phyloP scores from a whole-genome alignment of 2,797 vertebrate genomes.

The Melanogrammus aeglefinus region DNA sequence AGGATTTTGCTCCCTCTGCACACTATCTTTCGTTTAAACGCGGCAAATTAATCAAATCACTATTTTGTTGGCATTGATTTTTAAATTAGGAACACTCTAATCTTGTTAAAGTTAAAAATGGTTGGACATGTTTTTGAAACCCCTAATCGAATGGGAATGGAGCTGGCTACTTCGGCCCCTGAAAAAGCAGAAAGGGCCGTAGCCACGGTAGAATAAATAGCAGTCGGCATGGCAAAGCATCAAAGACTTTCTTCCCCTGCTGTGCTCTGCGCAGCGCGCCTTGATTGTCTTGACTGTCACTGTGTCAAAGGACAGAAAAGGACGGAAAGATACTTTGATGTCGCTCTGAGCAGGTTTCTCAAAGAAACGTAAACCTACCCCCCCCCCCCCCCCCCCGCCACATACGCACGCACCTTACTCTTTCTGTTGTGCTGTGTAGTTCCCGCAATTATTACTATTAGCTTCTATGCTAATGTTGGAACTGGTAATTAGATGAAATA shows the following conservation, averaged over 20 bases:
- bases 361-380: background rate
- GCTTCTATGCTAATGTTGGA: no score
- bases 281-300: slow-evolving; percentile 1
- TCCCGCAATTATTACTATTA: no score
- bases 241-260: slow-evolving; percentile 10
- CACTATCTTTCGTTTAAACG: background rate
- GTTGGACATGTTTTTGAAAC: background rate
- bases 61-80: background rate
- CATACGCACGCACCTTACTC: no score
- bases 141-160: background rate
- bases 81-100: background rate
- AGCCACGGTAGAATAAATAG: background rate
- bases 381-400: no score
- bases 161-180: background rate
- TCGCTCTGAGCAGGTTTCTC: slow-evolving; percentile 5
- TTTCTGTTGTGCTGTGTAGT: no score
- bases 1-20: background rate
- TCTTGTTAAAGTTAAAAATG: background rate
- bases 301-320: slow-evolving; percentile 6
- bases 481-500: no score
- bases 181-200: background rate
- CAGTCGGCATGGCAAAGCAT: background rate
- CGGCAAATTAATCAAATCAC: background rate
- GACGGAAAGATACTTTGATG: slow-evolving; percentile 12
- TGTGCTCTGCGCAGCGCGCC: background rate